Conservation (phyloP, 2,113 vertebrate species). For the Mugil cephalus region DNA sequence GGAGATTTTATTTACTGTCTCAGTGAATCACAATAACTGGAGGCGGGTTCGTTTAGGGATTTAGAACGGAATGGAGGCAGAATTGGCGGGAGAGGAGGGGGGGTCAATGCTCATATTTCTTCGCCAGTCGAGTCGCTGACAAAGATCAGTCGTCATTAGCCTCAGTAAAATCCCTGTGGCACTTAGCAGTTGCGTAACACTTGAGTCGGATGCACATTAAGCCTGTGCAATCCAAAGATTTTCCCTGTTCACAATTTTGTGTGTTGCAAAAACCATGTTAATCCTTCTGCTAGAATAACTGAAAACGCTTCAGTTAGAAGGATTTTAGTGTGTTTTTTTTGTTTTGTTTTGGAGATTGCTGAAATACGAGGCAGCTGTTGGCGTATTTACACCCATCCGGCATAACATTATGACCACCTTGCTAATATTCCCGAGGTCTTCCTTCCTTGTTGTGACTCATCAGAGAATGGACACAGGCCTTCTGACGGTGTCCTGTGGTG, state of each 20-base stretch:
- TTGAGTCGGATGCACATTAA: conserved; percentile 14
- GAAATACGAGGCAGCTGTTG: too few species aligned
- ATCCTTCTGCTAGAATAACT: neutral
- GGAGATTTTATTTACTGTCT: conserved; percentile 76
- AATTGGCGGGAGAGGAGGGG: neutral
- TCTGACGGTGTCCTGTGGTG: too few species aligned
- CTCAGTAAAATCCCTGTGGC: conserved; percentile 50
- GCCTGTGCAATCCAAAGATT: conserved; percentile 6
- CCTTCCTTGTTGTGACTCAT: too few species aligned
- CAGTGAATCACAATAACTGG: conserved; percentile 63
- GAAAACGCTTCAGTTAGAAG: too few species aligned
- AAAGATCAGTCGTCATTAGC: conserved; percentile 69
- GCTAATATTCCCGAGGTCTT: too few species aligned
- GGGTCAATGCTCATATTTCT: conserved; percentile 60
- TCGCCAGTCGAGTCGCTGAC: conserved; percentile 42
- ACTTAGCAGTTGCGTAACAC: conserved; percentile 28
- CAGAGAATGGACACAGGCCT: too few species aligned
- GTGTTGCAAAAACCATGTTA: neutral
- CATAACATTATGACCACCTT: too few species aligned
- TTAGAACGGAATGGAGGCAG: conserved; percentile 42
- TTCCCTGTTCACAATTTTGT: neutral
- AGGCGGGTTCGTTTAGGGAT: conserved; percentile 36
- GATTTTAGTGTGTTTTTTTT: too few species aligned
- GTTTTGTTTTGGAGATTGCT: too few species aligned
- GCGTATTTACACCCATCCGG: too few species aligned